Evolutionary conservation across 2,888 invertebrate genomes (phyloP).

Genomic region (Kryphioiulus occultus): DNA sequence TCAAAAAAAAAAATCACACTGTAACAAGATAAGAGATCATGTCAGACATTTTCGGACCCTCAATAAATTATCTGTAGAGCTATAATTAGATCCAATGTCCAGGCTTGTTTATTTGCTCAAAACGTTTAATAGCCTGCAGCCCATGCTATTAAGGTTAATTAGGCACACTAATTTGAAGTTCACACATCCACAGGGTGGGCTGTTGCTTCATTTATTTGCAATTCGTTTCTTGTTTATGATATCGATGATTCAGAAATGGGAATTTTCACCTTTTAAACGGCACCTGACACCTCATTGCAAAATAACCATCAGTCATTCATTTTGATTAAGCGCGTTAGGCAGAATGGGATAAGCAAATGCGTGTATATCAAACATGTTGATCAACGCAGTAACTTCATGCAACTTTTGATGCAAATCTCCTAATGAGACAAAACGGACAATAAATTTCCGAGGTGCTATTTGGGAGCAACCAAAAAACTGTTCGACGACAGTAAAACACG

Average conservation of each 20-base stretch:
- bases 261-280: background rate
- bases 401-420: conserved; percentile 15
- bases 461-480: background rate
- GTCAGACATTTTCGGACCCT: no score
- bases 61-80: no score
- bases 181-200: background rate
- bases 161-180: background rate
- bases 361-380: no score
- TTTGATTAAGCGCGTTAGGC: background rate
- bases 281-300: background rate
- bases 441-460: background rate
- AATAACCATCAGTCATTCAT: background rate
- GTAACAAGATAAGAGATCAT: no score
- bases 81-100: no score
- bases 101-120: no score
- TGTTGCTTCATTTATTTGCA: background rate
- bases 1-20: no score
- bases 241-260: background rate
- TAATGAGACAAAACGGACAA: background rate
- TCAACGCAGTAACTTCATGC: background rate
- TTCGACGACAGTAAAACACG: conserved; percentile 14
- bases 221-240: background rate
- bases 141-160: background rate
- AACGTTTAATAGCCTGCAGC: no score
- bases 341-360: background rate